These are phyloP conservation scores for Crax fasciolata DNA, from an alignment of 2,797 vertebrate species.

Conservation along the genomic window DNA sequence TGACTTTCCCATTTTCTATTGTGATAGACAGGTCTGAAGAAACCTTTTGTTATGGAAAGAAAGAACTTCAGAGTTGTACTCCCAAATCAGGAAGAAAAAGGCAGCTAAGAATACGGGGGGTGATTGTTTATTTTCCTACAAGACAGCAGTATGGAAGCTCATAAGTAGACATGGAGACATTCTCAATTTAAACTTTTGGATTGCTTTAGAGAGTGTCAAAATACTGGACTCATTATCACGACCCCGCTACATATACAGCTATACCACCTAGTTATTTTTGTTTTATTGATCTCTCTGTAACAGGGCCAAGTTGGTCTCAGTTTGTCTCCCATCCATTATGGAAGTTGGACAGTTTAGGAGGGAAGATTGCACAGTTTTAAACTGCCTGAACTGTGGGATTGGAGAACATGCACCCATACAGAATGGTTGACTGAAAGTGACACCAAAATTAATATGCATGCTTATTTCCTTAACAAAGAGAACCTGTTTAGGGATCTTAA, in stretches of 20 bases:
- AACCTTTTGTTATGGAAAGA: background rate
- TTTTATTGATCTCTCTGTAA: background rate
- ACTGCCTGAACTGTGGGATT: background rate
- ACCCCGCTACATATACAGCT: background rate
- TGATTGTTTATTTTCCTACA: background rate
- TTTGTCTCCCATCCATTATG: background rate
- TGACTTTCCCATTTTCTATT: background rate
- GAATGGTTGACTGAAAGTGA: background rate
- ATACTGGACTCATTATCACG: background rate
- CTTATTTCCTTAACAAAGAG: background rate
- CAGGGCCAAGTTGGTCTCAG: background rate
- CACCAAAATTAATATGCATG: background rate
- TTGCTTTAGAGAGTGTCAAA: background rate
- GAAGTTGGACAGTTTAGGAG: background rate
- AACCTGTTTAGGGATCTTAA: background rate
- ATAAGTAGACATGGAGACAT: background rate
- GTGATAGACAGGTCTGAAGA: background rate
- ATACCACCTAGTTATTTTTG: background rate
- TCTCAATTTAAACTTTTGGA: background rate
- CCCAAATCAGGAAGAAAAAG: background rate
- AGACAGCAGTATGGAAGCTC: background rate
- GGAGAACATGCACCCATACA: background rate
- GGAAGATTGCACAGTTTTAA: background rate
- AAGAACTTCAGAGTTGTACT: background rate
- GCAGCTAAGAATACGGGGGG: fast-evolving